Conservation (phyloP, 2,888 invertebrate species). For the Ormyrus nitidulus region DNA sequence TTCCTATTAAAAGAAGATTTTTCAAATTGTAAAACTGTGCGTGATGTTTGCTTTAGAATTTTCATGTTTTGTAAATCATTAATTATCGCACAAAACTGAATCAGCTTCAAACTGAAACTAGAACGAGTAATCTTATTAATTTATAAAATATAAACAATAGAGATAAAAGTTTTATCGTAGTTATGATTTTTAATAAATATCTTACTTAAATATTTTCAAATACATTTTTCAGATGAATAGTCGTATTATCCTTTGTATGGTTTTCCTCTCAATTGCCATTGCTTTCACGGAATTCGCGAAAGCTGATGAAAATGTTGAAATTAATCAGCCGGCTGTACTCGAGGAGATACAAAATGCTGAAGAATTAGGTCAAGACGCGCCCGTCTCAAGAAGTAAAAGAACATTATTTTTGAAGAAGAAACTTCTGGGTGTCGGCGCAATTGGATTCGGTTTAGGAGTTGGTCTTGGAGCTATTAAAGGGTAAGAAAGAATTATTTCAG, state of each 20-base stretch:
- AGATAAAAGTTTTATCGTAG: not conserved
- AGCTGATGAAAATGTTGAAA: slow-evolving; percentile 21
- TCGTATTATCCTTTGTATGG: slow-evolving; percentile 56
- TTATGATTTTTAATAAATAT: not conserved
- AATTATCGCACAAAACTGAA: not conserved
- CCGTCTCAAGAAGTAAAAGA: slow-evolving; percentile 65
- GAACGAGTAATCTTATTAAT: not conserved
- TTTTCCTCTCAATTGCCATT: slow-evolving; percentile 54
- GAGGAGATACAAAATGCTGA: slow-evolving; percentile 51
- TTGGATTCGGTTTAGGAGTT: slow-evolving; percentile 70
- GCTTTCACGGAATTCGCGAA: slow-evolving; percentile 53
- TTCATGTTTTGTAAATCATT: not conserved
- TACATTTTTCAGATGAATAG: slow-evolving; percentile 57
- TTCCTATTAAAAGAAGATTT: too few species aligned
- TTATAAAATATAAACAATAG: not conserved
- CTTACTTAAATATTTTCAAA: not conserved
- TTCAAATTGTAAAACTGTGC: too few species aligned
- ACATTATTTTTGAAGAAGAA: slow-evolving; percentile 71
- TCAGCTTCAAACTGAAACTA: not conserved
- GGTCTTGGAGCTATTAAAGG: slow-evolving; percentile 65
- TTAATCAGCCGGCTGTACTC: slow-evolving; percentile 47
- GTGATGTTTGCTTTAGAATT: not conserved
- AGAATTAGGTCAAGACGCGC: slow-evolving; percentile 34
- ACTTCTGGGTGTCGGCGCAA: slow-evolving; percentile 67
- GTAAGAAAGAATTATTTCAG: slow-evolving; percentile 56